Evolutionary conservation across 2,797 vertebrate species (phyloP), one percentile per base, ranked within the genome.

Genomic region (Diplodus sargus): DNA sequence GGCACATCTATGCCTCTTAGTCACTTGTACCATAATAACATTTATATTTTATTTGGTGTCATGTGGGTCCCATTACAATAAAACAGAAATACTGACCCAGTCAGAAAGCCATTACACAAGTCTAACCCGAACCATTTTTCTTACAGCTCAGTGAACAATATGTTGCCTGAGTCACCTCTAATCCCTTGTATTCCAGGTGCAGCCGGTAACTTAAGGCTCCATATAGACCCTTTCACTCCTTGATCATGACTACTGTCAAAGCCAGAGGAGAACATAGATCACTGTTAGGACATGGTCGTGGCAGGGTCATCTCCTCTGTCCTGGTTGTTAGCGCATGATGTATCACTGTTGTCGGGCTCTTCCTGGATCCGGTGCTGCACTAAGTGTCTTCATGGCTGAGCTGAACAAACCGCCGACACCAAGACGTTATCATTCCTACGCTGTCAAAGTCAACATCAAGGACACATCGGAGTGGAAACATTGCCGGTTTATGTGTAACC

Each of bases 241-340:
- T 67, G 69, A 91, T 89, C 85, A 87, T 85, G 76, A 83, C 75
- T 77, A 85, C 67, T 87, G 89, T 87, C 84, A 85, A 70, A 77
- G 58, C 61, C 8, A 22, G 79, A 69, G 52, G 72, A 68, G 60
- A 77, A 90, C 74, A 90, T 80, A 75, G 53, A 90, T 92, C 78
- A 91, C 77, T 89, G 84, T 82, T 89, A 84, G 73, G 70, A 79
- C 57, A 73, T 70, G 74, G 76, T 83, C 53, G 72, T 74, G 82
- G 62, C 75, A 83, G 67, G 86, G 75, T 77, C 85, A 66, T 88
- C 75, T 77, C 72, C 77, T 83, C 76, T 47, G 62, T 86, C 57
- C 74, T 58, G 59, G 65, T 63, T 86, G 79, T 83, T 81, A 82
- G 53, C 28, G 25, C 43, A 57, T 92, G 87, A 93, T 93, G 59